These are phyloP conservation scores for Drosophila melanosoma DNA, from an alignment of 2,888 invertebrate species.

Conservation along the genomic window DNA sequence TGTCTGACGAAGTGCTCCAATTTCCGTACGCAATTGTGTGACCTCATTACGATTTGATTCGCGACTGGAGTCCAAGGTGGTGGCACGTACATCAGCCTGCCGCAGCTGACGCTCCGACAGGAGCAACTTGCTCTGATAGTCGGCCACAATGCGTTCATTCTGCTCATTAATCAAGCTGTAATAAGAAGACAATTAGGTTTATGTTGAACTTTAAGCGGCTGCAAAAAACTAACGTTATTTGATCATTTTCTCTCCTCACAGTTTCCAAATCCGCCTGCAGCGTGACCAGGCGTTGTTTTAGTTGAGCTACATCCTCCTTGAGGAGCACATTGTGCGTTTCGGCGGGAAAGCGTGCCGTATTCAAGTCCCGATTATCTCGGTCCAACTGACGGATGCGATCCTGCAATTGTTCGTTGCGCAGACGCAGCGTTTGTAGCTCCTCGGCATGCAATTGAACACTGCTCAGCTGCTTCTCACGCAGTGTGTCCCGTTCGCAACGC, in stretches of 20 bases:
- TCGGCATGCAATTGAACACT: constrained; percentile 85
- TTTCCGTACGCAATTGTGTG: constrained; percentile 87
- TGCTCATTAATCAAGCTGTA: constrained; percentile 90
- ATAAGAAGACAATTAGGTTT: not conserved
- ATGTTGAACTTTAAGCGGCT: constrained; percentile 37
- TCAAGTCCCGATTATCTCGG: constrained; percentile 86
- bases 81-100: constrained; percentile 87
- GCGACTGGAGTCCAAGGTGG: constrained; percentile 87
- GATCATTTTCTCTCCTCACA: constrained; percentile 86
- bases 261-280: constrained; percentile 86
- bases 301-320: constrained; percentile 86
- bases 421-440: constrained; percentile 86
- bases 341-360: constrained; percentile 85
- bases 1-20: constrained; percentile 87
- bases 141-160: constrained; percentile 90
- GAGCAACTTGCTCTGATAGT: constrained; percentile 89
- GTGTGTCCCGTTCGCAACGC: constrained; percentile 87
- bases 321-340: constrained; percentile 86
- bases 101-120: constrained; percentile 88
- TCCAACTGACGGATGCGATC: constrained; percentile 86
- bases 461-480: constrained; percentile 87
- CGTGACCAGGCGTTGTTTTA: constrained; percentile 86
- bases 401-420: constrained; percentile 86
- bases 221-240: constrained; percentile 86
- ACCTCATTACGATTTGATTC: constrained; percentile 88